Conservation (phyloP, 2,888 invertebrate species). For the Limnephilus lunatus region DNA sequence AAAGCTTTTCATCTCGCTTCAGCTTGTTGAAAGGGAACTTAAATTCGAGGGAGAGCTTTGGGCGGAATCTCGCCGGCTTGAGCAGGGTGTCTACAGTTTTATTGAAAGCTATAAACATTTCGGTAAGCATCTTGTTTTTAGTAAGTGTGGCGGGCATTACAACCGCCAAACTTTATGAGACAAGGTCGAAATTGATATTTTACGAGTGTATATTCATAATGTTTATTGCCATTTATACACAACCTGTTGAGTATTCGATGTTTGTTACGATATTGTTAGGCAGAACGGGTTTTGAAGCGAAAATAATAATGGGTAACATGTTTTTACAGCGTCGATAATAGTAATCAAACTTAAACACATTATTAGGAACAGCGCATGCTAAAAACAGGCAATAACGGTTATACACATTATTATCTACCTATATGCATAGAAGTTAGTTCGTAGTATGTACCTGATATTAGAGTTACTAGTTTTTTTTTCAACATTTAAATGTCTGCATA, state of each 20-base stretch:
- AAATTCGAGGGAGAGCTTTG: slow-evolving; percentile 52
- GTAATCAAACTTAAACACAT: background rate
- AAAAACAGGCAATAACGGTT: background rate
- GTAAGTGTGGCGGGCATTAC: slow-evolving; percentile 59
- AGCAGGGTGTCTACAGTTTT: slow-evolving; percentile 63
- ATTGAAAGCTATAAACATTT: slow-evolving; percentile 66
- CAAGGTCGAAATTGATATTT: slow-evolving; percentile 73
- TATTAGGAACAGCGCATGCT: background rate
- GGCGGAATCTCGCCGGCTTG: background rate
- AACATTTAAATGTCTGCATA: too few relatives aligned
- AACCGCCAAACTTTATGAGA: slow-evolving; percentile 73
- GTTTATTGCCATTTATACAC: slow-evolving; percentile 32
- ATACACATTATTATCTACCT: too few relatives aligned
- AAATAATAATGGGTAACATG: background rate
- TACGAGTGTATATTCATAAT: slow-evolving; percentile 54
- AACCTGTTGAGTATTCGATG: slow-evolving; percentile 43
- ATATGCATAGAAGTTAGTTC: too few relatives aligned
- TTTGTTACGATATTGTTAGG: background rate
- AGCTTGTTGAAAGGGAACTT: slow-evolving; percentile 3
- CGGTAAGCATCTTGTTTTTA: slow-evolving; percentile 64
- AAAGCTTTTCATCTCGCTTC: slow-evolving; percentile 55
- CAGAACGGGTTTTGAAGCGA: background rate
- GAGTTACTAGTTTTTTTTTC: too few relatives aligned
- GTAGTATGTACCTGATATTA: too few relatives aligned
- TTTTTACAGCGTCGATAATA: background rate